Conservation (phyloP, 2,797 vertebrate species). For the Neosalanx taihuensis region DNA sequence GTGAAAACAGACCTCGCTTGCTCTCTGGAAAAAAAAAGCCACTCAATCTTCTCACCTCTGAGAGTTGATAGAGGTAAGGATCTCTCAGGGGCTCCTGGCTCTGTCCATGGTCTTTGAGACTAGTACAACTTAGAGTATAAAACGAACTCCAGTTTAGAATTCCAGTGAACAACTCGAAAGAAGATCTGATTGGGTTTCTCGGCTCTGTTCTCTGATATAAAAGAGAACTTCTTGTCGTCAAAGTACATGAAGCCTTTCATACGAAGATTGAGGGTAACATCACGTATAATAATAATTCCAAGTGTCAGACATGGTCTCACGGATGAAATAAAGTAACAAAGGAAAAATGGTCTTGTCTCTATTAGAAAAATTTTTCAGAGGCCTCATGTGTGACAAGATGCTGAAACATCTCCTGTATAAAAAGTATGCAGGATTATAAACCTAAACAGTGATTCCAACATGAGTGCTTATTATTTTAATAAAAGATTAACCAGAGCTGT, state of each 20-base stretch:
- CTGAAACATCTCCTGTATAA: conserved; percentile 41
- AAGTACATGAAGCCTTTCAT: conserved; percentile 65
- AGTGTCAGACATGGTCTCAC: conserved; percentile 63
- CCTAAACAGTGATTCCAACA: conserved; percentile 53
- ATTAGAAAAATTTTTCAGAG: conserved; percentile 38
- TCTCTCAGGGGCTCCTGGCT: conserved; percentile 52
- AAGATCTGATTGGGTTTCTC: conserved; percentile 69
- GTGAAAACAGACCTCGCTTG: not conserved
- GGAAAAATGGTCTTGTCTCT: conserved; percentile 47
- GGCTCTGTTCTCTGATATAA: conserved; percentile 75
- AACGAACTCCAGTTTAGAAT: conserved; percentile 62
- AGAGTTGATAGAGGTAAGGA: conserved; percentile 18
- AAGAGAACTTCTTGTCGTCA: conserved; percentile 72
- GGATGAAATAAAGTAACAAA: conserved; percentile 57
- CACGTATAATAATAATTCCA: conserved; percentile 70
- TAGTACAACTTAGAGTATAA: conserved; percentile 61
- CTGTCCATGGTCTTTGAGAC: conserved; percentile 49
- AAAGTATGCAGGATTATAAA: conserved; percentile 63
- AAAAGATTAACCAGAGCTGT: conserved; percentile 55
- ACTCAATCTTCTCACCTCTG: conserved; percentile 1
- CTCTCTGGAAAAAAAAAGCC: not conserved
- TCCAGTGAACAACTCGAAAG: conserved; percentile 63
- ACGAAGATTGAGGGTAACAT: conserved; percentile 75
- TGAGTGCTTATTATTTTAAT: conserved; percentile 57
- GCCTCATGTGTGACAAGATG: conserved; percentile 49